Conservation (phyloP, 2,888 invertebrate species). For the Laothoe populi region DNA sequence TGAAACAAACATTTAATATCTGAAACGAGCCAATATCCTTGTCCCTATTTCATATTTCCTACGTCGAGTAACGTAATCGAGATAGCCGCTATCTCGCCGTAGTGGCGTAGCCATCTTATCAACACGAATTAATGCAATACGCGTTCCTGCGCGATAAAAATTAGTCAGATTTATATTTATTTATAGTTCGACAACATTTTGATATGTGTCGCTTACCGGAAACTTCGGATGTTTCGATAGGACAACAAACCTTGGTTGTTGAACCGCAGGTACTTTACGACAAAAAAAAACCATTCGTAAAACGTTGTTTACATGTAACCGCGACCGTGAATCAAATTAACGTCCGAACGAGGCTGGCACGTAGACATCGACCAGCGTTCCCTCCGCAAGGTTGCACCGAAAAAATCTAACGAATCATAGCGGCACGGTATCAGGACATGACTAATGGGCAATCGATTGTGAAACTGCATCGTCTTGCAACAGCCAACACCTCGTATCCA, state of each 20-base stretch:
- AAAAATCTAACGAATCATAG: constrained; percentile 68
- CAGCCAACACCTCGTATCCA: constrained; percentile 36
- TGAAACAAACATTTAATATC: constrained; percentile 71
- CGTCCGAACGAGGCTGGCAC: constrained; percentile 73
- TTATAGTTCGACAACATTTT: constrained; percentile 58
- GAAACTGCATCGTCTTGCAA: constrained; percentile 56
- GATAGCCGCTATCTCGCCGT: constrained; percentile 71
- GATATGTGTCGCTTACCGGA: constrained; percentile 37
- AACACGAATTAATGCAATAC: constrained; percentile 69
- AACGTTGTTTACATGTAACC: constrained; percentile 58
- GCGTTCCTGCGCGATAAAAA: constrained; percentile 56
- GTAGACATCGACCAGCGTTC: constrained; percentile 63
- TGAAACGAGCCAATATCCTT: constrained; percentile 71
- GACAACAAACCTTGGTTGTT: constrained; percentile 17
- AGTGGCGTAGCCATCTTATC: constrained; percentile 78
- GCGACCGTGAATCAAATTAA: constrained; percentile 72
- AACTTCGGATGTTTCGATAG: constrained; percentile 31
- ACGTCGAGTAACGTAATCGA: constrained; percentile 69
- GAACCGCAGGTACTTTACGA: constrained; percentile 1
- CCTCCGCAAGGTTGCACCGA: constrained; percentile 65
- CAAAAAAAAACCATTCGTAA: constrained; percentile 54
- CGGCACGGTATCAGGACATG: constrained; percentile 69
- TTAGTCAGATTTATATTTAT: constrained; percentile 54
- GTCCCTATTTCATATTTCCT: constrained; percentile 81
- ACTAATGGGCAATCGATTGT: constrained; percentile 74